phyloP scores from a whole-genome alignment of 2,113 vertebrate genomes.

The Microtus oregoni region DNA sequence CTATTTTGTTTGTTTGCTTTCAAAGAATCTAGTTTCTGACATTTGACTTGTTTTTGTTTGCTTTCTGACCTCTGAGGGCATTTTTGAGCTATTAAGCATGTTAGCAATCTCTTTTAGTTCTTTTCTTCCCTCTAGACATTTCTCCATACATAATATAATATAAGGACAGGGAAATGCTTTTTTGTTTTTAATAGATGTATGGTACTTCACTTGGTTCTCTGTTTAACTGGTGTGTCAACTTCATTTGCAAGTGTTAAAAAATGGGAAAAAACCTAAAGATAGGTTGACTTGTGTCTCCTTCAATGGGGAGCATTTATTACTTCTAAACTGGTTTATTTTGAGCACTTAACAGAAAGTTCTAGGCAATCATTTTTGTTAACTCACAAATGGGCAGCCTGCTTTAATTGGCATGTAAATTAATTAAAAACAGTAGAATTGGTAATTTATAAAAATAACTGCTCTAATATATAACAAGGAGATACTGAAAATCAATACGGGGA shows the following conservation, averaged over 20 bases:
- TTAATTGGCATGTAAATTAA: not conserved
- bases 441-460: not conserved
- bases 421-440: not conserved
- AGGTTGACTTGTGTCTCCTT: not conserved
- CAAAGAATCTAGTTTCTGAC: too few species aligned
- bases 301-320: not conserved
- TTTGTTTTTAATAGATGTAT: not conserved
- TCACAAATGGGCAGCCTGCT: not conserved
- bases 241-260: not conserved
- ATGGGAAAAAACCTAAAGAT: not conserved
- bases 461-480: not conserved
- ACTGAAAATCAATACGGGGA: too few species aligned
- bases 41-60: too few species aligned
- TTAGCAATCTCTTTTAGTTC: too few species aligned
- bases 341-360: not conserved
- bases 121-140: too few species aligned
- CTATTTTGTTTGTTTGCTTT: not conserved
- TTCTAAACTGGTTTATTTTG: not conserved
- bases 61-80: too few species aligned
- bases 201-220: not conserved
- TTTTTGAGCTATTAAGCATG: too few species aligned
- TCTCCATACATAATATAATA: too few species aligned
- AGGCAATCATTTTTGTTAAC: not conserved
- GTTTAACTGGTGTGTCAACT: not conserved
- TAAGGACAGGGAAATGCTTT: too few species aligned